A percentile compares a stretch with the other conserved stretches of the same genome.
Conservation (phyloP, 2,888 invertebrate genomes). For the Creontiades dilutus region DNA sequence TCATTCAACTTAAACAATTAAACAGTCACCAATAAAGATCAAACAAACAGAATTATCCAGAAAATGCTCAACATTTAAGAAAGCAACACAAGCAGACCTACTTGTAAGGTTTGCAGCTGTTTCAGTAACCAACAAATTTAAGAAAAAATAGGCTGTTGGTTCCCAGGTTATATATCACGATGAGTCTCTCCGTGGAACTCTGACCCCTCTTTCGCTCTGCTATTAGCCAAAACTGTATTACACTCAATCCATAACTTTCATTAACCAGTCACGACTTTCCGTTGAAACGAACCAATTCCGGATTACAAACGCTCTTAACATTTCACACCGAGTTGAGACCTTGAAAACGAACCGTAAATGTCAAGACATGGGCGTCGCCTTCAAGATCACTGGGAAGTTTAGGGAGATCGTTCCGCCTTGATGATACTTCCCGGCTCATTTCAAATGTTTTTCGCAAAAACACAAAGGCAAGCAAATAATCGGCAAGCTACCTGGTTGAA, state of each 20-base stretch:
- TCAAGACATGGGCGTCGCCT: constrained; percentile 46
- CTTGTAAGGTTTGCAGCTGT: too few relatives aligned
- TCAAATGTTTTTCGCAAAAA: neutral
- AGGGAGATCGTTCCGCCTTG: neutral
- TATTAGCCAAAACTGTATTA: neutral
- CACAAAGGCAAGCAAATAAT: too few relatives aligned
- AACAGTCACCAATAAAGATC: too few relatives aligned
- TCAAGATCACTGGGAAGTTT: constrained; percentile 42
- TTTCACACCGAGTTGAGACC: neutral
- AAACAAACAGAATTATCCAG: too few relatives aligned
- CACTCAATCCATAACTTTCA: neutral
- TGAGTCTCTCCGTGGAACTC: neutral
- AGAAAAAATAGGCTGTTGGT: too few relatives aligned
- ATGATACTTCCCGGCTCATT: neutral
- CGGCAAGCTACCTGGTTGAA: too few relatives aligned
- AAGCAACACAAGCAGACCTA: too few relatives aligned
- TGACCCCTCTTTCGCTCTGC: neutral
- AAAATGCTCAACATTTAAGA: too few relatives aligned
- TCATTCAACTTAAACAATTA: too few relatives aligned
- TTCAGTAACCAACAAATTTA: too few relatives aligned
- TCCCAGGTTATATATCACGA: neutral
- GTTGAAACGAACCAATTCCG: neutral
- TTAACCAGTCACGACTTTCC: neutral
- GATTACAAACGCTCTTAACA: neutral
- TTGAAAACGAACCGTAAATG: constrained; percentile 38